These are phyloP conservation scores for Aurelia aurita complex sp. Pacific DNA, from an alignment of 30 jellyfish, hydroid and myxozoan species.

Conservation along the genomic window DNA sequence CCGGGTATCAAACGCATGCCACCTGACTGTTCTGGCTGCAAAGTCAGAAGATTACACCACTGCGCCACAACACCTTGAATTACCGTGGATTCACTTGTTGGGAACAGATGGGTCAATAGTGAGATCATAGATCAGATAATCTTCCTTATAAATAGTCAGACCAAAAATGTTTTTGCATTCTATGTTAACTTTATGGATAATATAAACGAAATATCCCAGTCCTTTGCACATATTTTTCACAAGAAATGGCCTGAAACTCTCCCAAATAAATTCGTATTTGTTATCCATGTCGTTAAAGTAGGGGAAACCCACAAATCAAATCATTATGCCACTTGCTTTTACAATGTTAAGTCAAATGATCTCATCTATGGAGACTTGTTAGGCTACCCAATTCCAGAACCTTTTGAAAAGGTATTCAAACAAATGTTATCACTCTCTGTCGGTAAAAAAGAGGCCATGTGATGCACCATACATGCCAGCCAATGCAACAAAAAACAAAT, in stretches of 20 bases:
- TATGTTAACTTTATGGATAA: background rate
- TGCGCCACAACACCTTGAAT: too few relatives aligned
- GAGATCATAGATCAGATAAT: background rate
- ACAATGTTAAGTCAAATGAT: background rate
- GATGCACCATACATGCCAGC: background rate
- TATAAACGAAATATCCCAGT: background rate
- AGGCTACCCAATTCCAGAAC: conserved; percentile 6
- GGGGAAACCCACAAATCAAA: background rate
- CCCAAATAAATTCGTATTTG: background rate
- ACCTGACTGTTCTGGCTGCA: too few relatives aligned
- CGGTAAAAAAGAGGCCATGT: background rate
- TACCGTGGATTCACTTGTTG: background rate
- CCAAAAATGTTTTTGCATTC: background rate
- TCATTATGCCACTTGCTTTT: conserved; percentile 4
- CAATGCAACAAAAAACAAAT: background rate
- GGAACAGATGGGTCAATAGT: background rate
- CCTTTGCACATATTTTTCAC: background rate
- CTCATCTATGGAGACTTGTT: conserved; percentile 7
- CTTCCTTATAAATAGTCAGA: background rate
- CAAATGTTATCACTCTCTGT: background rate
- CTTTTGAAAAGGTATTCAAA: background rate
- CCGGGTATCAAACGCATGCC: too few relatives aligned
- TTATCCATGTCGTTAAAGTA: conserved; percentile 5
- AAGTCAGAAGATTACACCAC: too few relatives aligned
- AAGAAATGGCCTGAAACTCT: background rate